Evolutionary conservation across 64 coral and sea anemone genomes (phyloP).

Genomic region (Stichodactyla helianthus): DNA sequence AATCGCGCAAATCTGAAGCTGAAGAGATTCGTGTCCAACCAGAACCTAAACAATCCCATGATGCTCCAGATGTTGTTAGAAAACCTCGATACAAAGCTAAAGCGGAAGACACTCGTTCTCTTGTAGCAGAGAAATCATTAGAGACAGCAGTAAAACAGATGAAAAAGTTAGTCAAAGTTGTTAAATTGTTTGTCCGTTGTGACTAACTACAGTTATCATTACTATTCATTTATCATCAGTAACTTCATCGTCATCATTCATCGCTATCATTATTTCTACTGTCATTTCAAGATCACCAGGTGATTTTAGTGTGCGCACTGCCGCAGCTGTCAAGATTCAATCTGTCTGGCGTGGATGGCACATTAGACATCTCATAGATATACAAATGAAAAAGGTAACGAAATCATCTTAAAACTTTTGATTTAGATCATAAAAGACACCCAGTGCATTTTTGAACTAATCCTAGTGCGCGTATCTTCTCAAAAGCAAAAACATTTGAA

Average conservation of each 20-base stretch:
- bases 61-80: not conserved
- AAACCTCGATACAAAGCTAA: not conserved
- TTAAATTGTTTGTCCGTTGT: no score
- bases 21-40: not conserved
- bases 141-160: not conserved
- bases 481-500: no score
- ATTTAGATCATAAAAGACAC: no score
- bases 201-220: not conserved
- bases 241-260: not conserved
- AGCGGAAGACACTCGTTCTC: not conserved
- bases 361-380: constrained; percentile 74
- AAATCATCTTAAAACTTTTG: not conserved
- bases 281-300: not conserved
- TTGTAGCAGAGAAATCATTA: not conserved
- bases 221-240: not conserved
- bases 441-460: no score
- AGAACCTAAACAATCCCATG: not conserved
- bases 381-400: constrained; percentile 57
- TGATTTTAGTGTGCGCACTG: not conserved
- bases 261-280: not conserved
- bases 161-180: not conserved
- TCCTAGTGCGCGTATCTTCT: no score
- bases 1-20: not conserved
- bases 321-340: constrained; percentile 72
- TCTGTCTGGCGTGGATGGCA: constrained; percentile 77